Evolutionary conservation across 2,113 vertebrate genomes (phyloP).

Genomic region (Nannospalax galili): DNA sequence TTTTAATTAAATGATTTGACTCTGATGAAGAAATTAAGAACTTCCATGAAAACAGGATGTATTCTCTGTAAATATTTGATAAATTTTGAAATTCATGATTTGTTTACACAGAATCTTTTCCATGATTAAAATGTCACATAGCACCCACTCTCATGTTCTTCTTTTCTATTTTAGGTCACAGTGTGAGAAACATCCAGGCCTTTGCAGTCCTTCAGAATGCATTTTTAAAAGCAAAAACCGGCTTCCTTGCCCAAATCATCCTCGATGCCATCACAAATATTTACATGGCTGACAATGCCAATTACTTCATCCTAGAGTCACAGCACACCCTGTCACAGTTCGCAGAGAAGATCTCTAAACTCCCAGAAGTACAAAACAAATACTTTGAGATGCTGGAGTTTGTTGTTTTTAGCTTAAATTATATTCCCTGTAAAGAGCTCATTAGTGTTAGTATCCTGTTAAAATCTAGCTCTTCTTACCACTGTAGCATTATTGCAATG

Average conservation of each 20-base stretch:
- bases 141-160: conserved; percentile 58
- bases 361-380: conserved; percentile 95
- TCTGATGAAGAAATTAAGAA: conserved; percentile 20
- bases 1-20: conserved; percentile 57
- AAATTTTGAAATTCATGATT: background rate
- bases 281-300: conserved; percentile 95
- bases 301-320: conserved; percentile 98
- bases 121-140: conserved; percentile 18
- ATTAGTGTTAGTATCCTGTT: conserved; percentile 98
- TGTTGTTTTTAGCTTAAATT: conserved; percentile 97
- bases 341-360: conserved; percentile 94
- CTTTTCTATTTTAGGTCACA: conserved; percentile 88
- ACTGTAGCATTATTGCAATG: conserved; percentile 95
- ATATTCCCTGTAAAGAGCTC: conserved; percentile 98
- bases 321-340: conserved; percentile 98
- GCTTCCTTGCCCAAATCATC: conserved; percentile 93
- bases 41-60: background rate
- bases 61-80: background rate
- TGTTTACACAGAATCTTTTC: conserved; percentile 29
- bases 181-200: conserved; percentile 96
- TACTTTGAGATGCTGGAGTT: conserved; percentile 99
- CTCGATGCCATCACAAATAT: conserved; percentile 97
- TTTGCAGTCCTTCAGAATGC: conserved; percentile 97
- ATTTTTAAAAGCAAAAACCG: conserved; percentile 96
- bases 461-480: conserved; percentile 94